Conservation (phyloP, 1,140 invertebrate species). For the Mizuhopecten yessoensis region DNA sequence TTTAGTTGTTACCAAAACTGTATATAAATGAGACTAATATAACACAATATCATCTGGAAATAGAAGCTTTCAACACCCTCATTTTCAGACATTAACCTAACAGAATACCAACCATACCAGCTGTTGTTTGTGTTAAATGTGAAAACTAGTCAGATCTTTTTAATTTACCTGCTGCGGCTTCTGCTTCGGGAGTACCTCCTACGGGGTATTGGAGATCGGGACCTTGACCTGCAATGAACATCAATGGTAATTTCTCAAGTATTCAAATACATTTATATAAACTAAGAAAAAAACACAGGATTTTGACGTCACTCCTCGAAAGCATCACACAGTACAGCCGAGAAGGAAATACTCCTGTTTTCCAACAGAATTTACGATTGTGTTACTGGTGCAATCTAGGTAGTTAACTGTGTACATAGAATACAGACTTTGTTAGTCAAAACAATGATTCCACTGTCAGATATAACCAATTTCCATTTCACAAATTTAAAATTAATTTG, state of each 20-base stretch:
- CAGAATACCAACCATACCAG: neutral
- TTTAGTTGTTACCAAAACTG: no score
- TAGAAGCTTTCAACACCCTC: no score
- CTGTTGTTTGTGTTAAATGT: neutral
- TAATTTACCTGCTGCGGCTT: slow-evolving; percentile 36
- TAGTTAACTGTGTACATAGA: no score
- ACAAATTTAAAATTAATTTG: no score
- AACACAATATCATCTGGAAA: no score
- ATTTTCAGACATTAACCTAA: no score
- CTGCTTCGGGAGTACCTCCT: slow-evolving; percentile 20
- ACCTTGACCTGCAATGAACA: slow-evolving; percentile 21
- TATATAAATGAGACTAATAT: no score
- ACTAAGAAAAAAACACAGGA: neutral
- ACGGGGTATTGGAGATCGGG: neutral
- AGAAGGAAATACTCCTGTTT: neutral
- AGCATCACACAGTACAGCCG: neutral
- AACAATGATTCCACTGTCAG: slow-evolving; percentile 1
- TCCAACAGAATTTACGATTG: neutral
- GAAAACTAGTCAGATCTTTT: neutral
- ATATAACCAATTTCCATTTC: neutral
- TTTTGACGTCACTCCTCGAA: neutral
- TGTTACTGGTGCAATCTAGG: neutral
- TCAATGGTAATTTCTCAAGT: neutral
- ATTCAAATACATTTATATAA: neutral
- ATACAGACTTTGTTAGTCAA: neutral